Evolutionary conservation across 2,888 invertebrate genomes (phyloP).

Genomic region (Megaustenia siamemsis): DNA sequence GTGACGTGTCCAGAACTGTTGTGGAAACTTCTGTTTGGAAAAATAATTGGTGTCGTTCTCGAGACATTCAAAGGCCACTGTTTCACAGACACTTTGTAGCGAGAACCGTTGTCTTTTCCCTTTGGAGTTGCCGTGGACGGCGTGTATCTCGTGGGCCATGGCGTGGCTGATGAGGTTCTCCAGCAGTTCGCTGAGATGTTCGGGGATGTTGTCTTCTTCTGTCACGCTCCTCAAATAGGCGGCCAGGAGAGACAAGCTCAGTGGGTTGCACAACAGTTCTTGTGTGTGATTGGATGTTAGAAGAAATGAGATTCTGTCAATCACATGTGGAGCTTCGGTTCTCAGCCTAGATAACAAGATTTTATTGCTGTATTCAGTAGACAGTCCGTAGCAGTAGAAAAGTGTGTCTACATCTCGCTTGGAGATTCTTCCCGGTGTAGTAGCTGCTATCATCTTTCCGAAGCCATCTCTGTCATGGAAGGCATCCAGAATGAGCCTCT

Average conservation of each 20-base stretch:
- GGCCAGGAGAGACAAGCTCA: constrained; percentile 56
- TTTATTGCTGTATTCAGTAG: constrained; percentile 58
- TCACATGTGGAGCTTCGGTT: constrained; percentile 52
- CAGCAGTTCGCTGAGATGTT: constrained; percentile 52
- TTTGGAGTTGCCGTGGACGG: constrained; percentile 24
- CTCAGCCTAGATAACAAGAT: constrained; percentile 55
- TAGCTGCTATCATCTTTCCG: constrained; percentile 56
- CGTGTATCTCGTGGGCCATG: constrained; percentile 48
- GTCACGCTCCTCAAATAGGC: constrained; percentile 55
- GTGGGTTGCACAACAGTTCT: constrained; percentile 59
- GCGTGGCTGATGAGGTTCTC: constrained; percentile 54
- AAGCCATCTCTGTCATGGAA: constrained; percentile 56
- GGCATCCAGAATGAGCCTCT: constrained; percentile 55
- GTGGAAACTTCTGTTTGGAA: constrained; percentile 57
- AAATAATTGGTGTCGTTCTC: constrained; percentile 60
- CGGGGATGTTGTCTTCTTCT: constrained; percentile 52
- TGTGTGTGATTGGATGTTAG: constrained; percentile 55
- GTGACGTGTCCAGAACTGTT: constrained; percentile 57
- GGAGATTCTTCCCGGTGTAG: constrained; percentile 53
- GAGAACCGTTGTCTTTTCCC: constrained; percentile 43
- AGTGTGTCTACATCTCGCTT: constrained; percentile 58
- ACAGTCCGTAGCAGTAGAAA: constrained; percentile 61
- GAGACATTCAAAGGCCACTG: constrained; percentile 59
- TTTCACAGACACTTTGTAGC: constrained; percentile 55
- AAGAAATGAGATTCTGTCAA: constrained; percentile 55